Base-by-base conservation (phyloP, 2,113 vertebrate genomes). In the Phrynosoma blainvillii region DNA sequence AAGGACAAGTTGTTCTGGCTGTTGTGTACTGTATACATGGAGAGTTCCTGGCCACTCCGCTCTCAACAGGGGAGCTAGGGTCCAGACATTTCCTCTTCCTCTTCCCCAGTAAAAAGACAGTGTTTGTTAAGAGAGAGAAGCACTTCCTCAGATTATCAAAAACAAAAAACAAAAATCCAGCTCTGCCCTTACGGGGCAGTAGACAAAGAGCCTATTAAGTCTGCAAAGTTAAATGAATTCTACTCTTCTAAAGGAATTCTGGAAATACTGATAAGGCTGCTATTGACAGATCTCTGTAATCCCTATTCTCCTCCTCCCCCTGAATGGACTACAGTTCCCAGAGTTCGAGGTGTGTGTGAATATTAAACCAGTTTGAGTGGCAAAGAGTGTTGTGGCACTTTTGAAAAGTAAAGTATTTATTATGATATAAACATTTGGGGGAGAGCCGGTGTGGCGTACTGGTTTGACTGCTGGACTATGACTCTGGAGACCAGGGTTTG, bases 51-150 rank as follows among this genome's bases (percentile, higher is more conserved):
- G 42, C 68, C 54, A 20, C 71, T 68, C 40, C 62, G 32, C 14
- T 21, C 23, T 80, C 77, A 52, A 6, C 40, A 78, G 42, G 27
- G 70, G 62, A 59, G 12, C 47, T 80, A 11, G 2, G 8, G 23
- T 79, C 16, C 21, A 36, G 62, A 62, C 87, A 78, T 20, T 78
- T 79, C 84, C 84, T 78, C 54, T 54, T 68, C 71, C 59, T 82
- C n/a, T 77, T 77, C 75, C 65, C 73, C 25, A 40, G 40, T 30
- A 2, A 25, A 59, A 78, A 74, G 40, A 20, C 27, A 68, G 40
- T 13, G 16, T 1, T 8, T 68, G 21, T 27, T 23, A n/a, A 5
- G 8, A 66, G 73, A 30, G 30, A 82, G 79, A 82, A 79, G 56
- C 77, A 59, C 47, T 77, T 88, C 42, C 25, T 66, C 81, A 56